Conservation (phyloP, 2,888 invertebrate genomes). For the Zaprionus bogoriensis region DNA sequence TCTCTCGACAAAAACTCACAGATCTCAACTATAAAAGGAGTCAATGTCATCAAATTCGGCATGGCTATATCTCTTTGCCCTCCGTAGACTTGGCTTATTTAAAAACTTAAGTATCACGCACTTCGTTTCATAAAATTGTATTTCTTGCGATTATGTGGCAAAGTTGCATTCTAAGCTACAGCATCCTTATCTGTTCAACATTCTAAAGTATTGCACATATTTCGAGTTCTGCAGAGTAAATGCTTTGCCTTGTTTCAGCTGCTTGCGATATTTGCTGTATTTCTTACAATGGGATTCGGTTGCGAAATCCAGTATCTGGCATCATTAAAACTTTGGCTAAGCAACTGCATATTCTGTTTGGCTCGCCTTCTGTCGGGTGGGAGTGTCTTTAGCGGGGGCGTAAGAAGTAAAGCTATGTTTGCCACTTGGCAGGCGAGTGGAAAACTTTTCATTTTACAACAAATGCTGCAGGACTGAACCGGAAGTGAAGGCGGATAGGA, state of each 20-base stretch:
- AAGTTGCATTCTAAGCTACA: no score
- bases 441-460: constrained; percentile 66
- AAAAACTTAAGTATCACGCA: no score
- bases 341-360: constrained; percentile 54
- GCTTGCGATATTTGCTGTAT: no score
- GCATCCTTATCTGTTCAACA: not conserved
- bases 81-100: no score
- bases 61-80: no score
- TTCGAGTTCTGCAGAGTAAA: not conserved
- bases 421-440: constrained; percentile 63
- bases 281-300: constrained; percentile 15
- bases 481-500: constrained; percentile 25
- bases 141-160: no score
- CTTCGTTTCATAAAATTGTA: no score
- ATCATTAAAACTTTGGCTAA: constrained; percentile 69
- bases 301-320: constrained; percentile 35
- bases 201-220: not conserved
- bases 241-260: not conserved
- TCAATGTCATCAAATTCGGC: no score
- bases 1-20: no score
- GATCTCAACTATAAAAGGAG: no score
- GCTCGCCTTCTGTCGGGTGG: no score
- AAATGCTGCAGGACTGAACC: constrained; percentile 29
- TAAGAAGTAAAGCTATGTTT: constrained; percentile 14
- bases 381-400: not conserved